A percentile compares a stretch with the other conserved stretches of the same genome.
Evolutionary conservation across 2,888 invertebrate genomes (phyloP).

Genomic region (Tachina fera): DNA sequence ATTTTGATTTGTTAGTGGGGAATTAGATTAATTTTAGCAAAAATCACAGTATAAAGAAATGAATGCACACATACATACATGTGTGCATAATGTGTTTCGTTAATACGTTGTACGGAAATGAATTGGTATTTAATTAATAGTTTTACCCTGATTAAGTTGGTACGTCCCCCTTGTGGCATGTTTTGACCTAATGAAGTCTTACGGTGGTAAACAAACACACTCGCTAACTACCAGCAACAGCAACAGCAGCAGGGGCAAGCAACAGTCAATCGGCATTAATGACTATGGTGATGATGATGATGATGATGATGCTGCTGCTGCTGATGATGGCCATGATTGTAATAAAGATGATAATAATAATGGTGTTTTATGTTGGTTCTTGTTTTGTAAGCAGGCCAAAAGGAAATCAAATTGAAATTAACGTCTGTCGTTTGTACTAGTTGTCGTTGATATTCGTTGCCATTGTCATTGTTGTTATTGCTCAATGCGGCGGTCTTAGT

Average conservation of each 20-base stretch:
- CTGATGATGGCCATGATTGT: slow-evolving; percentile 29
- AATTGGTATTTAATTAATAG: slow-evolving; percentile 83
- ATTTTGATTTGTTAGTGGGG: slow-evolving; percentile 20
- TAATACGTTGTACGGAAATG: slow-evolving; percentile 79
- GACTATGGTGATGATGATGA: slow-evolving; percentile 7
- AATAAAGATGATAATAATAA: slow-evolving; percentile 34
- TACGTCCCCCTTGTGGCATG: slow-evolving; percentile 72
- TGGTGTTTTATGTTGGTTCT: slow-evolving; percentile 61
- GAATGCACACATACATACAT: not conserved
- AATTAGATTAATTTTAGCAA: slow-evolving; percentile 41
- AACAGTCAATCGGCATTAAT: slow-evolving; percentile 58
- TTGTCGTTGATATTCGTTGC: slow-evolving; percentile 29
- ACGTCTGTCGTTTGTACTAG: slow-evolving; percentile 74
- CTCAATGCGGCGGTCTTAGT: slow-evolving; percentile 76
- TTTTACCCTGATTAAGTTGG: slow-evolving; percentile 81
- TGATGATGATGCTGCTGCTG: slow-evolving; percentile 32
- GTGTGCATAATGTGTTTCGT: slow-evolving; percentile 56
- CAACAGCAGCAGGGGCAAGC: slow-evolving; percentile 51
- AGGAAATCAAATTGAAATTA: slow-evolving; percentile 82
- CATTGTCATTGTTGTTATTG: slow-evolving; percentile 9
- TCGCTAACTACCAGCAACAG: not conserved
- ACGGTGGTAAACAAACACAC: slow-evolving; percentile 73
- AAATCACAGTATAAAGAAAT: slow-evolving; percentile 6
- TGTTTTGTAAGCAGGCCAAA: slow-evolving; percentile 67
- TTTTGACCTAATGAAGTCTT: slow-evolving; percentile 81